These are phyloP conservation scores for Drosophila murphyi DNA, from an alignment of 1,140 invertebrate species.

Conservation along the genomic window DNA sequence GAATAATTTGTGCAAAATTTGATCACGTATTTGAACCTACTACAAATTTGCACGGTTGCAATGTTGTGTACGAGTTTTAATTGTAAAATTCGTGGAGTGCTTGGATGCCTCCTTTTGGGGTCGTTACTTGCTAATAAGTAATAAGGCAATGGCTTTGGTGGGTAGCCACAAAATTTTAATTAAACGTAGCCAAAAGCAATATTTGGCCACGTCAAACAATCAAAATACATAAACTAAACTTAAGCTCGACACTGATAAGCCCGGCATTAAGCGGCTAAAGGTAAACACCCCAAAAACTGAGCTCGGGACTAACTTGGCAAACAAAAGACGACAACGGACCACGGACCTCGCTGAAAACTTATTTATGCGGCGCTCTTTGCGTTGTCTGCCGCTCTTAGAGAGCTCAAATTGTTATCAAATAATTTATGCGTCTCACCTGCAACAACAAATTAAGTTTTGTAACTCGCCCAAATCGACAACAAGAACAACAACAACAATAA, in stretches of 20 bases:
- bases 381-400: constrained; percentile 10
- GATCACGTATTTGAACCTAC: constrained; percentile 16
- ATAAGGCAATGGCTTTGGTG: not conserved
- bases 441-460: constrained; percentile 82
- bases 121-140: constrained; percentile 8
- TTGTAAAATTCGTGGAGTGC: constrained; percentile 12
- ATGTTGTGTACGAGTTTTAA: constrained; percentile 31
- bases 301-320: not conserved
- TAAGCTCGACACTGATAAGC: constrained; percentile 66
- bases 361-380: constrained; percentile 55
- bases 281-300: constrained; percentile 44
- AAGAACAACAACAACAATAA: not conserved
- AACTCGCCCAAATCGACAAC: constrained; percentile 27
- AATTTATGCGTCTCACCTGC: constrained; percentile 81
- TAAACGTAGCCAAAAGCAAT: constrained; percentile 51
- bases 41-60: constrained; percentile 38
- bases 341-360: constrained; percentile 63
- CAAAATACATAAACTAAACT: constrained; percentile 60
- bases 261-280: constrained; percentile 64
- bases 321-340: constrained; percentile 7
- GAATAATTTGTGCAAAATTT: not conserved
- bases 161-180: constrained; percentile 41
- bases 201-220: constrained; percentile 57
- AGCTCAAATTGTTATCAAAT: constrained; percentile 78
- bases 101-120: not conserved